Base-by-base conservation (phyloP, 1,140 invertebrate genomes). In the Drosophila kikkawai region DNA sequence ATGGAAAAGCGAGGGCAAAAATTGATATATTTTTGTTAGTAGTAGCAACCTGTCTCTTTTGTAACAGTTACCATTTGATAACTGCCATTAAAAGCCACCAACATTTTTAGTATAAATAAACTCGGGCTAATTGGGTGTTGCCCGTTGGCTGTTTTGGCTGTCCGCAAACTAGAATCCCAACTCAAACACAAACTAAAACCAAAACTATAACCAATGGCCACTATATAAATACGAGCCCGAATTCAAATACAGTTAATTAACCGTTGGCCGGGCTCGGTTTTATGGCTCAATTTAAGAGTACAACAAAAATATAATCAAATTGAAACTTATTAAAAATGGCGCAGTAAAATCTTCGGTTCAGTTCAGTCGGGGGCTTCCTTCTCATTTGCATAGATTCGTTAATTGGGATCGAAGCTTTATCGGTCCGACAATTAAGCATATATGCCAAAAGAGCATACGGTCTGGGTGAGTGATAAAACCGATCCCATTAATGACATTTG, bases 321-420 rank as follows among this genome's bases (percentile, higher is more conserved):
- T 87, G 83, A 80, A 86, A 82, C 85, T 86, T 86, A 86, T 88
- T 74, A 86, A 82, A 84, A 70, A 79, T 73, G 39, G 56, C 67
- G 75, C 64, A 80, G 63, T 82, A 61, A 75, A 87, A 67, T 74
- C 29, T 51, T 51, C 1, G 37, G 15, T 13, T 50, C 29, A 65
- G 34, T 34, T 50, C 44, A 19, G 4, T 7, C 13, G 39, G 73
- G 66, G 73, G 66, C 71, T 75, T 56, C 59, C 60, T 34, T 42
- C 70, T 74, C 69, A 90, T 88, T 88, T 81, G 84, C 85, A 88
- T 88, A 90, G 75, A 85, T 85, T 88, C 67, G 85, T 88, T 88
- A 88, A 90, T 90, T 85, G 78, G 79, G 68, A 63, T 58, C 48
- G 45, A 58, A 36, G 64, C 61, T 84, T 80, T 84, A 88, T 75